Conservation (phyloP, 2,113 vertebrate genomes). For the Grammomys dolichurus region DNA sequence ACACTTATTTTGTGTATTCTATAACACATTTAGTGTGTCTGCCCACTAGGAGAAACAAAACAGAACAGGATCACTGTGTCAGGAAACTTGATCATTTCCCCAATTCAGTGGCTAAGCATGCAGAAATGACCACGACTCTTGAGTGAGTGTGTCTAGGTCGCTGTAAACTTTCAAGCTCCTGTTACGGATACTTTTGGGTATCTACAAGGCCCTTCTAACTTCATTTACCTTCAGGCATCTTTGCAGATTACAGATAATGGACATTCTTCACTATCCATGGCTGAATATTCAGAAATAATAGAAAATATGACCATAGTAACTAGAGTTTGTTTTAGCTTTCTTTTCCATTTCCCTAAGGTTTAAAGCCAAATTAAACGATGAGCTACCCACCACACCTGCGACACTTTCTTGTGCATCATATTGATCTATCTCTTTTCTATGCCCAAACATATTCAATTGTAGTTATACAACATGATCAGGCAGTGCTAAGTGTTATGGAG, state of each 20-base stretch:
- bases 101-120: not conserved
- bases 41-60: not conserved
- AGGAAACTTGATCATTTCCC: not conserved
- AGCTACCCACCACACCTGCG: not conserved
- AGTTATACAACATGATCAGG: not conserved
- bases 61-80: not conserved
- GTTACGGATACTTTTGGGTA: not conserved
- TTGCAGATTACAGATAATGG: not conserved
- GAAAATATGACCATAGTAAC: slow-evolving; percentile 17
- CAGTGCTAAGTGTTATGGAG: not conserved
- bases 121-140: not conserved
- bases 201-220: not conserved
- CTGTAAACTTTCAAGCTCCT: not conserved
- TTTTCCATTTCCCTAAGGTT: not conserved
- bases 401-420: not conserved
- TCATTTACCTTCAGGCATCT: not conserved
- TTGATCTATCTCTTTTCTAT: not conserved
- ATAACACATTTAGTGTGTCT: not conserved
- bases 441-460: not conserved
- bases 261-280: not conserved
- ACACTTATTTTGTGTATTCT: not conserved
- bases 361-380: slow-evolving; percentile 2
- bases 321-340: slow-evolving; percentile 1
- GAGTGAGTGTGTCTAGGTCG: not conserved
- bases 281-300: not conserved